These are phyloP conservation scores for Hyaena hyaena DNA, from an alignment of 2,113 vertebrate species.

Conservation along the genomic window DNA sequence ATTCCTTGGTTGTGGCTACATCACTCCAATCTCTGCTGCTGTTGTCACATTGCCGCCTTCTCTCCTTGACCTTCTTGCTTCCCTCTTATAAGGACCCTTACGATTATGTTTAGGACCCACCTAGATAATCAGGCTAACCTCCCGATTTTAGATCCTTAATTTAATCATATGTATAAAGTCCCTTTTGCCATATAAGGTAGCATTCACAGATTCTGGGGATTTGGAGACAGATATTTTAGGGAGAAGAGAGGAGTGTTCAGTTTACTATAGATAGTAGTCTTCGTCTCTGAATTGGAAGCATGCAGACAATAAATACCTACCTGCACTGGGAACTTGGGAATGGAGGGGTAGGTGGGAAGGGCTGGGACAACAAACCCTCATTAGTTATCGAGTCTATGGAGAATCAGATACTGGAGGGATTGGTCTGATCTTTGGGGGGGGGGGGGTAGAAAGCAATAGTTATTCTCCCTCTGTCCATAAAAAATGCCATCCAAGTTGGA, in stretches of 20 bases:
- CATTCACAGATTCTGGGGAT: not conserved
- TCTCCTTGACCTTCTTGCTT: not conserved
- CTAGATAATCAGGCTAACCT: not conserved
- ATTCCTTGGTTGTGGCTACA: not conserved
- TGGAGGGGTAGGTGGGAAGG: not conserved
- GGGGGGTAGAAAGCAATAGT: not conserved
- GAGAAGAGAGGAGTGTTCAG: not conserved
- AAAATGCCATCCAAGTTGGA: not conserved
- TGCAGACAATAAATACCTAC: not conserved
- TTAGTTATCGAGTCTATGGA: not conserved
- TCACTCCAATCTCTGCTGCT: not conserved
- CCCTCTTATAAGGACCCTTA: not conserved
- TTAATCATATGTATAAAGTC: not conserved
- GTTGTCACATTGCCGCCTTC: not conserved
- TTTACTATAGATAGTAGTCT: not conserved
- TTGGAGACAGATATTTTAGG: not conserved
- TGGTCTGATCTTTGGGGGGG: not conserved
- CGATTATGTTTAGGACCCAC: not conserved
- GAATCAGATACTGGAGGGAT: not conserved
- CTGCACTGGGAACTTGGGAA: not conserved
- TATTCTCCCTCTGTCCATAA: not conserved
- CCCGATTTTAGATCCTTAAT: not conserved
- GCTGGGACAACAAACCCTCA: not conserved
- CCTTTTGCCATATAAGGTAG: not conserved
- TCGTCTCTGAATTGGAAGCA: not conserved